Evolutionary conservation across 2,797 vertebrate species (phyloP), one percentile per base, ranked within the genome.

Genomic region (Carduelis carduelis): DNA sequence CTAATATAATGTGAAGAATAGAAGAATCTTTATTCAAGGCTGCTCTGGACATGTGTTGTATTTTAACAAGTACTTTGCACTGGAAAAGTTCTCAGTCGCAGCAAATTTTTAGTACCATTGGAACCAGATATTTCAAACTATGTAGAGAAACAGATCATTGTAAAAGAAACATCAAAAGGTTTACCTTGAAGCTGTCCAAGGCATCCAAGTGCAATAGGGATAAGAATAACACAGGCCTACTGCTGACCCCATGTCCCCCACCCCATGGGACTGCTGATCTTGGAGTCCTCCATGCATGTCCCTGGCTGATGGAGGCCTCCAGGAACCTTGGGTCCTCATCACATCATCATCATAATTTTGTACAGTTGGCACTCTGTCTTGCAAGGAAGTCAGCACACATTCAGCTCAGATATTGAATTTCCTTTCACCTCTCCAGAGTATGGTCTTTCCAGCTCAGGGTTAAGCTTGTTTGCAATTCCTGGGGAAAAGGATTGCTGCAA

Each of bases 21-120:
- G 90, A 43, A 87, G 81, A 93, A 94, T 85, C 90, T 89, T 92
- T 93, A 94, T 94, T 95, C 85, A 84, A 93, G 90, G 88, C 96
- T 96, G 78, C 59, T 85, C 96, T 95, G 93, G 90, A 93, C 93
- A 94, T 13, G 2, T 95, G 93, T 95, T 94, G 66, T 80, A 95
- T 90, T 97, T 97, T 97, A 97, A 97, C 96, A 97, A 97, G 95
- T 91, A 92, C 85, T 96, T 94, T 87, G 93, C 94, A 91, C 49
- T 93, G 97, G 97, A 96, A 97, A 97, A 97, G 92, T 94, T 96
- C 76, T 96, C 93, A 90, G 95, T 92, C 90, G 61, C 89, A 93
- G 90, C 84, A 94, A 70, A 52, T 26, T 95, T 96, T 96, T 96
- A 97, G 94, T 94, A 92, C 89, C 82, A 70, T 75, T 97, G 96